A percentile compares a stretch with the other conserved stretches of the same genome.
phyloP scores from a whole-genome alignment of 2,797 vertebrate genomes.

The Gadopsis marmoratus region DNA sequence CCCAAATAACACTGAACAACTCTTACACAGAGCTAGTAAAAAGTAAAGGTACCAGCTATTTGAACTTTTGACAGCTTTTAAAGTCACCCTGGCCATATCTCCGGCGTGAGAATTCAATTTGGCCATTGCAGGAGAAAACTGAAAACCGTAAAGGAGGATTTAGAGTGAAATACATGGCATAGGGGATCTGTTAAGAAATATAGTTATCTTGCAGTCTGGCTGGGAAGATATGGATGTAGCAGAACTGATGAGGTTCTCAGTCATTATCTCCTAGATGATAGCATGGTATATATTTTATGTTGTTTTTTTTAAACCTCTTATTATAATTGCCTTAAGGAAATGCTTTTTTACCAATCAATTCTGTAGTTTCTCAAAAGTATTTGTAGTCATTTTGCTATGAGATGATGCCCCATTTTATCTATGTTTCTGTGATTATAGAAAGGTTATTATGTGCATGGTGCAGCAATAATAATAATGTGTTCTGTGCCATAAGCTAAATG shows the following conservation, averaged over 20 bases:
- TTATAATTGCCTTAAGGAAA: constrained; percentile 63
- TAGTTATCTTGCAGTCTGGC: constrained; percentile 75
- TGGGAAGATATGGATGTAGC: constrained; percentile 74
- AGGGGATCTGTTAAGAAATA: constrained; percentile 66
- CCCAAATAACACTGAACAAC: neutral
- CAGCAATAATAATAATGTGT: constrained; percentile 1
- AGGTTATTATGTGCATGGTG: constrained; percentile 3
- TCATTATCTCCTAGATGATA: constrained; percentile 73
- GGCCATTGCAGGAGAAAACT: constrained; percentile 60
- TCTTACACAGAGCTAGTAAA: constrained; percentile 2
- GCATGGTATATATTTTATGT: constrained; percentile 47
- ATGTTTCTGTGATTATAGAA: constrained; percentile 2
- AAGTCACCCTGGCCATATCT: constrained; percentile 78
- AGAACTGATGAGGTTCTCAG: constrained; percentile 77
- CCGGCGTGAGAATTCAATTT: constrained; percentile 76
- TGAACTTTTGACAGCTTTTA: constrained; percentile 68
- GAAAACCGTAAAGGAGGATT: constrained; percentile 77
- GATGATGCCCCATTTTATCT: constrained; percentile 7
- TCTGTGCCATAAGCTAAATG: constrained; percentile 7
- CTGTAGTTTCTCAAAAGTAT: constrained; percentile 25
- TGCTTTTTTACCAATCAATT: constrained; percentile 38
- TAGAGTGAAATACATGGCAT: constrained; percentile 70
- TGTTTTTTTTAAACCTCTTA: constrained; percentile 46
- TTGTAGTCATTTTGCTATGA: constrained; percentile 45
- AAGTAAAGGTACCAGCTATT: constrained; percentile 43